These are phyloP conservation scores for Liparis tanakae DNA, from an alignment of 2,797 vertebrate species.

Conservation along the genomic window DNA sequence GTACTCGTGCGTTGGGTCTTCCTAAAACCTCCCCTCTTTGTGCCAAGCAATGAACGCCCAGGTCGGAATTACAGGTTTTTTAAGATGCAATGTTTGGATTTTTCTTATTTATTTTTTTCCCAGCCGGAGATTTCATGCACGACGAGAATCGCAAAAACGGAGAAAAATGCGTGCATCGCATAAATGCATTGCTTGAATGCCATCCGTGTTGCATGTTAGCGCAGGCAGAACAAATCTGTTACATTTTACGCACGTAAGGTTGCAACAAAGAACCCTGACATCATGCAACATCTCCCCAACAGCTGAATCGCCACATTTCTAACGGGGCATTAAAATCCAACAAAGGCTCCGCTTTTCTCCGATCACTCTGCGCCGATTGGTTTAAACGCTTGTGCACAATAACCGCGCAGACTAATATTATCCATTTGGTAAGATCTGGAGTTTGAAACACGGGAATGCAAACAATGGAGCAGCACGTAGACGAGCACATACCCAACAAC, in stretches of 20 bases:
- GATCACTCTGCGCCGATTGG: neutral
- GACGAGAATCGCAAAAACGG: constrained; percentile 23
- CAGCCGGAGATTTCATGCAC: constrained; percentile 38
- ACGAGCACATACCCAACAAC: constrained; percentile 46
- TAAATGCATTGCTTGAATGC: constrained; percentile 42
- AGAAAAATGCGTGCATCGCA: constrained; percentile 27
- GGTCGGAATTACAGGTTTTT: constrained; percentile 72
- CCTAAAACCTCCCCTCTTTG: constrained; percentile 63
- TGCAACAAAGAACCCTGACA: constrained; percentile 84
- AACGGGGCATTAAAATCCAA: constrained; percentile 39
- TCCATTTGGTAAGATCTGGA: constrained; percentile 29
- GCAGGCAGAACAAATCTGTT: constrained; percentile 39
- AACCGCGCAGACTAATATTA: neutral
- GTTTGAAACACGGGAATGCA: constrained; percentile 68
- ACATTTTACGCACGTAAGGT: constrained; percentile 78
- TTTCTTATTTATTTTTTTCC: constrained; percentile 11
- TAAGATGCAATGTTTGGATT: constrained; percentile 59
- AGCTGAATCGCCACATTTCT: constrained; percentile 74
- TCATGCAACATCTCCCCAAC: constrained; percentile 77
- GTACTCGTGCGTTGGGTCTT: constrained; percentile 46
- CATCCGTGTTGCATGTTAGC: constrained; percentile 52
- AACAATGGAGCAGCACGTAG: constrained; percentile 81
- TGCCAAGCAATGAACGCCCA: constrained; percentile 70
- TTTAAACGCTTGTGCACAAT: constrained; percentile 11
- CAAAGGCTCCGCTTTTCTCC: constrained; percentile 25